Evolutionary conservation across 2,113 vertebrate genomes (phyloP), one percentile per base, ranked within the genome.

Genomic region (Perognathus longimembris): DNA sequence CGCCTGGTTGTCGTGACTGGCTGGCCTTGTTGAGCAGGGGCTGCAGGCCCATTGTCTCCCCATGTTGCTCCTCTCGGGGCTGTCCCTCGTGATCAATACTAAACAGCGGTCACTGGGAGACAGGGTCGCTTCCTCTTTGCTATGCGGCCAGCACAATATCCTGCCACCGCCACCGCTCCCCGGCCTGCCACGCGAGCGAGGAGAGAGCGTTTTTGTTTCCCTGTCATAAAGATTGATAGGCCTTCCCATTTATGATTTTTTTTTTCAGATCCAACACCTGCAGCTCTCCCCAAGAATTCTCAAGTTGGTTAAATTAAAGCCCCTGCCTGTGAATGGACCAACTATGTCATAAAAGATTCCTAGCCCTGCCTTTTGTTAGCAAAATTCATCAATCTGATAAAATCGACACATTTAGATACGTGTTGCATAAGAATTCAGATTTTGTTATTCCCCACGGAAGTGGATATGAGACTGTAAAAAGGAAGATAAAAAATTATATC

Each of bases 361-460:
- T 96, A 89, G 95, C 50, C 50, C 79, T 92, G 91, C 91, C 87
- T 96, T 96, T 96, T 97, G 96, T 97, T 97, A 94, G 94, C 93
- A 86, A 94, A 95, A 95, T 97, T 97, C 88, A 94, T 94, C 95
- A 95, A 96, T 90, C 92, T n/a, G 97, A 97, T 97, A 96, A 96
- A 95, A 97, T 96, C 94, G 96, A 96, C 96, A 96, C 91, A 92
- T 95, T 94, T 93, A 94, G 95, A 96, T 96, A 90, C 95, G 88
- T 92, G 92, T 94, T 95, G 94, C 96, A 79, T 96, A 96, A 97
- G 95, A 97, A 97, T 97, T 96, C 94, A 95, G 96, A 95, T 92
- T 94, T 92, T 64, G 95, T 89, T 97, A 97, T 91, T 95, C 93
- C 85, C 73, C 74, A 21, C 57, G 69, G 88, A 93, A 96, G 85